Evolutionary conservation across 2,888 invertebrate genomes (phyloP).

Genomic region (Torymus auratus): DNA sequence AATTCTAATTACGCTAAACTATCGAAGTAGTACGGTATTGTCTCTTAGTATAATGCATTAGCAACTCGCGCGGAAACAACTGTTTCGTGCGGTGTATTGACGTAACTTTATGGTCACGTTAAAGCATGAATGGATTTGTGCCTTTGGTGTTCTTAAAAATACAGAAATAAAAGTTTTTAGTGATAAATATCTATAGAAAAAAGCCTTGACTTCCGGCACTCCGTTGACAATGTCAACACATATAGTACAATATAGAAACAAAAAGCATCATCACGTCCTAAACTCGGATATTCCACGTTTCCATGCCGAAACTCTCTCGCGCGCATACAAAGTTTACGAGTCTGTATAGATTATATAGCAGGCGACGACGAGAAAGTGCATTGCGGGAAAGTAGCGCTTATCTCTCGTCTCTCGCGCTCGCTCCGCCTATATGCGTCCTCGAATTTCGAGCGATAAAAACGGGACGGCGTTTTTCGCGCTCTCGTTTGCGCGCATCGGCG

Average conservation of each 20-base stretch:
- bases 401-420: background rate
- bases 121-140: background rate
- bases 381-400: slow-evolving; percentile 32
- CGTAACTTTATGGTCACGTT: background rate
- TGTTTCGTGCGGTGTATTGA: no score
- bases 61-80: no score
- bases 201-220: no score
- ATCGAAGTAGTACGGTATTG: no score
- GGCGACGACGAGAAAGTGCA: slow-evolving; percentile 26
- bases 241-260: no score
- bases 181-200: no score
- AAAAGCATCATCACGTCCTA: background rate
- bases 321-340: slow-evolving; percentile 44
- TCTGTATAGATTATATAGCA: slow-evolving; percentile 31
- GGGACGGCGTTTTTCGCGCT: background rate
- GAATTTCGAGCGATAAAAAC: no score
- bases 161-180: background rate
- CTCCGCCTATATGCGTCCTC: no score
- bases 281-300: slow-evolving; percentile 16
- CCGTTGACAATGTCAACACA: no score
- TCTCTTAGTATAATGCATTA: no score
- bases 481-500: slow-evolving; percentile 8
- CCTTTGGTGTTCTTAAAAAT: background rate
- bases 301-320: background rate
- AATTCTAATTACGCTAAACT: slow-evolving; percentile 19